phyloP scores from a whole-genome alignment of 2,888 invertebrate genomes.

The Stegana nigrithorax region DNA sequence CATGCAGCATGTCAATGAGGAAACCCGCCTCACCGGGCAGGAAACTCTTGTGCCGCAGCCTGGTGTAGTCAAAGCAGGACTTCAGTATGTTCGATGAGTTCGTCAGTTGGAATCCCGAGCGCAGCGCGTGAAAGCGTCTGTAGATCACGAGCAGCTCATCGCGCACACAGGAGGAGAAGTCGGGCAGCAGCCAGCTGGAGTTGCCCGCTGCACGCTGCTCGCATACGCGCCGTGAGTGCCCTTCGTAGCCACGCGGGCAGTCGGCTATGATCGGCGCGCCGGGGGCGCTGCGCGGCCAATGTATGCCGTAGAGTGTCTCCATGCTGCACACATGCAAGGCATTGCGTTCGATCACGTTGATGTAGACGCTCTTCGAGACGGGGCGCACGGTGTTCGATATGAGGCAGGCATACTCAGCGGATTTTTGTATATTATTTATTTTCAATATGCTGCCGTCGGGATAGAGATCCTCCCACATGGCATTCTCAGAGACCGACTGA shows the following conservation, averaged over 20 bases:
- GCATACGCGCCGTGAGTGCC: slow-evolving; percentile 72
- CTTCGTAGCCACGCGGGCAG: slow-evolving; percentile 73
- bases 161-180: slow-evolving; percentile 80
- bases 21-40: slow-evolving; percentile 68
- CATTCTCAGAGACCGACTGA: slow-evolving; percentile 78
- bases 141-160: slow-evolving; percentile 75
- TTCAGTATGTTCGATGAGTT: slow-evolving; percentile 67
- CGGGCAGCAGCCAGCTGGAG: slow-evolving; percentile 80
- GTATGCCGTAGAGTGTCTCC: slow-evolving; percentile 72
- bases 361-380: slow-evolving; percentile 75
- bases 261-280: slow-evolving; percentile 77
- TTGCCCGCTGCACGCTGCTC: slow-evolving; percentile 73
- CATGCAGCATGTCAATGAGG: slow-evolving; percentile 66
- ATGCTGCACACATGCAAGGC: slow-evolving; percentile 72
- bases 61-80: slow-evolving; percentile 65
- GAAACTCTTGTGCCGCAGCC: slow-evolving; percentile 60
- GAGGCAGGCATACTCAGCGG: slow-evolving; percentile 81
- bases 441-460: slow-evolving; percentile 86
- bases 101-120: slow-evolving; percentile 67
- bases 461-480: slow-evolving; percentile 86
- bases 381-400: slow-evolving; percentile 72
- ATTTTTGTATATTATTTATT: slow-evolving; percentile 83
- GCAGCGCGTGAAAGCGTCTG: slow-evolving; percentile 70
- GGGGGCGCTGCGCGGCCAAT: slow-evolving; percentile 79
- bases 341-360: slow-evolving; percentile 74